Evolutionary conservation across 2,888 invertebrate genomes (phyloP), one percentile per base, ranked within the genome.

Genomic region (Tinea pellionella): DNA sequence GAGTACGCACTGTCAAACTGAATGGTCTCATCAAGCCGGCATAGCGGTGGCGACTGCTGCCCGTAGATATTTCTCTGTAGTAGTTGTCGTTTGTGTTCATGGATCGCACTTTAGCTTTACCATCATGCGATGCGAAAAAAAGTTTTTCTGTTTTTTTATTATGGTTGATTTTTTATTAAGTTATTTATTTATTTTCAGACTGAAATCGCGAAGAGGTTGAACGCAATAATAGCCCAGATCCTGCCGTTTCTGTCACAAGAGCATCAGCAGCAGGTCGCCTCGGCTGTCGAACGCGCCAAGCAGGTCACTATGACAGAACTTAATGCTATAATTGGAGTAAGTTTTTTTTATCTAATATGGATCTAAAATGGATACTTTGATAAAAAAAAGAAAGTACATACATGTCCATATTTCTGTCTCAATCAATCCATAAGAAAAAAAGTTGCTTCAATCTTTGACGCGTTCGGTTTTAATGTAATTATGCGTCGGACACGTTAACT

Each of bases 231-330:
- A 79, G 95, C 94, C 69, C 96, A 97, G 90, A 94, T 97, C 74
- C 91, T 97, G 80, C 97, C 96, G 69, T 96, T 95, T 84, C 90
- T 98, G 69, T 95, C 96, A 59, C 94, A 94, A 87, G 96, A 94
- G 80, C 94, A 94, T 76, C 97, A 97, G 80, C 95, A 96, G 88
- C 96, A 96, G 88, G 97, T 97, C 65, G 95, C 95, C 53, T 93
- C 94, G 63, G 96, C 97, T 8, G 95, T 97, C 64, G 97, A 98
- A 80, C 87, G 97, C 72, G 97, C 97, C 71, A 97, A 97, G 86
- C 96, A 97, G 89, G 95, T 98, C 76, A 96, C 95, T 71, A 96
- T 96, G 95, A 94, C 95, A 64, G 97, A 97, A 86, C 90, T 97
- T 66, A 96, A 96, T 81, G 93, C 96, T 68, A 96, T 97, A 74